Evolutionary conservation across 2,888 invertebrate genomes (phyloP).

Genomic region (Sinohyriopsis cumingii): DNA sequence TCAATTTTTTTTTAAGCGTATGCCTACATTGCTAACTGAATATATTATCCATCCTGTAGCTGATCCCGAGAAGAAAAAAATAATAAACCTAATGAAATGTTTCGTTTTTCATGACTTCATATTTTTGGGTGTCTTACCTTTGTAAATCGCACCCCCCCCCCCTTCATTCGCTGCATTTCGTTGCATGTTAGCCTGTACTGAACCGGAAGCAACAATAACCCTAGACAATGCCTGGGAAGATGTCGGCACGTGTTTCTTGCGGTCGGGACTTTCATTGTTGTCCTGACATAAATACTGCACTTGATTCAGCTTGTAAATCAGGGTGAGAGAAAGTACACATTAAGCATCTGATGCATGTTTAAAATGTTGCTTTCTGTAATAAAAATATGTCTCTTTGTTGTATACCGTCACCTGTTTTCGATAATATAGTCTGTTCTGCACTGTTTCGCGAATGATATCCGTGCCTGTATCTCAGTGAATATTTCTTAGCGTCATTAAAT

Average conservation of each 20-base stretch:
- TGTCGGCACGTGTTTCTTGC: slow-evolving; percentile 64
- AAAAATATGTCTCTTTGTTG: not conserved
- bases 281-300: slow-evolving; percentile 62
- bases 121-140: not conserved
- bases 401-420: too few species aligned
- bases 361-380: not conserved
- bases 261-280: slow-evolving; percentile 66
- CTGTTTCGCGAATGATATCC: too few species aligned
- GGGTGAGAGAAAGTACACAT: slow-evolving; percentile 46
- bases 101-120: not conserved
- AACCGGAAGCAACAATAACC: not conserved
- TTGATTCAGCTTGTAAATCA: slow-evolving; percentile 64
- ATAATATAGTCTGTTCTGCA: too few species aligned
- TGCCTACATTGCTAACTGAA: too few species aligned
- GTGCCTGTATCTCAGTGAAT: too few species aligned
- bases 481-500: too few species aligned
- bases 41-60: too few species aligned
- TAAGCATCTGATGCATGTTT: not conserved
- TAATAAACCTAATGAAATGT: too few species aligned
- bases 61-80: too few species aligned
- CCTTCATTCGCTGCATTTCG: not conserved
- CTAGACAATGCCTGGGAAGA: slow-evolving; percentile 45
- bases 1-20: too few species aligned
- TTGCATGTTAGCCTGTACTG: not conserved
- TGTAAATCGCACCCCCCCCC: not conserved